Evolutionary conservation across 1,140 invertebrate species (phyloP).

Genomic region (Heliconius congener): DNA sequence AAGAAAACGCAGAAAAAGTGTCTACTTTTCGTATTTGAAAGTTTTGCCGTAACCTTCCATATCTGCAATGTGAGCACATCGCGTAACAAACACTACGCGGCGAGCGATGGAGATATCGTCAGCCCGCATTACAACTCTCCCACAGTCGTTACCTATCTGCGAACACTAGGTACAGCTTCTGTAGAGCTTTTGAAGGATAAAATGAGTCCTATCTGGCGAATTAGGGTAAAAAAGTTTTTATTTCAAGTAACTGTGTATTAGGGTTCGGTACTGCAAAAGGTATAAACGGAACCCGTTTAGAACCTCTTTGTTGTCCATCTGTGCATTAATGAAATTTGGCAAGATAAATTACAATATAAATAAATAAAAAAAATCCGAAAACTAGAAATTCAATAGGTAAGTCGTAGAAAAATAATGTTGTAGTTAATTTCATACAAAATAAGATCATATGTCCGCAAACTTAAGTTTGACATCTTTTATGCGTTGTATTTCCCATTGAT

Average conservation of each 20-base stretch:
- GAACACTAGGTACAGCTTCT: neutral
- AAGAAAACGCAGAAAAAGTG: neutral
- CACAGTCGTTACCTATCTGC: neutral
- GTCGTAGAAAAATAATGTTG: no score
- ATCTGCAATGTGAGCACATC: neutral
- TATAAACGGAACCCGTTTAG: no score
- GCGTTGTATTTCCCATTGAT: no score
- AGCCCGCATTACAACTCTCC: neutral
- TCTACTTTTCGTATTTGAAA: neutral
- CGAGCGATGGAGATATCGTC: neutral
- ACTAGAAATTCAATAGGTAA: no score
- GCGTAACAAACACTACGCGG: neutral
- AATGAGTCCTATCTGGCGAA: neutral
- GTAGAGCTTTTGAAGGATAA: conserved; percentile 9
- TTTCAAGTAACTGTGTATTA: neutral
- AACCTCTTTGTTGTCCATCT: no score
- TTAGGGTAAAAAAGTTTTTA: neutral
- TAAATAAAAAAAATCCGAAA: no score
- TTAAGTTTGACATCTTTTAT: no score
- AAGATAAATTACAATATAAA: no score
- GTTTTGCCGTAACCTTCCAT: neutral
- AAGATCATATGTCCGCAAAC: no score
- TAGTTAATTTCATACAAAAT: no score
- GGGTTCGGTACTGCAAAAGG: no score
- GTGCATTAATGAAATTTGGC: no score